Evolutionary conservation across 2,888 invertebrate genomes (phyloP), one percentile per base, ranked within the genome.

Genomic region (Volucella bombylans): DNA sequence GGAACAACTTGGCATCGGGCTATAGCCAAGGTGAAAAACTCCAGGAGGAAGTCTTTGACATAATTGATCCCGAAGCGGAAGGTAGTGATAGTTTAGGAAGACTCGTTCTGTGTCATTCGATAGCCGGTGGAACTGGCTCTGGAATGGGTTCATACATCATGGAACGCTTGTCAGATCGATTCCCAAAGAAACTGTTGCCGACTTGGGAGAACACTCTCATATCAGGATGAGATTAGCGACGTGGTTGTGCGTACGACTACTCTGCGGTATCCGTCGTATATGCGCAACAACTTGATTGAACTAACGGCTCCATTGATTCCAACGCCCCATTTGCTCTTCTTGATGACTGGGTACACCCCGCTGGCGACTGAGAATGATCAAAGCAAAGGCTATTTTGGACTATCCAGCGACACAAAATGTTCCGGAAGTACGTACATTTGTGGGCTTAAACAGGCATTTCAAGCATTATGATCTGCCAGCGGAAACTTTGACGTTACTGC

Each of bases 271-370:
- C 99, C 99, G 0, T 98, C 98, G 0, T 99, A 98, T 91, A 99
- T 99, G 97, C 98, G 99, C 92, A 99, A 99, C 90, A 98, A 99
- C 92, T 94, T 99, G 86, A 97, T 98, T 91, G 98, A 98, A 61
- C 92, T 99, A 76, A 96, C 98, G 87, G 98, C 98, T n/a, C 98
- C 99, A 1, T 93, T 99, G 64, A 98, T 99, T 88, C 99, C 99
- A 0, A 99, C 99, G 1, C 99, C 99, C n/a, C 94, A 98, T n/a
- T 93, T 99, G 69, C 99, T 99, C 92, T 99, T 99, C 92, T 93
- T 99, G 9, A 99, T 99, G 98, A 99, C 99, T 0, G 99, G 99
- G 2, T 98, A n/a, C n/a, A n/a, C n/a, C n/a, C n/a, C n/a, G n/a
- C n/a, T n/a, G n/a, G n/a, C n/a, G n/a, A n/a, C n/a, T 8, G 98